Percentiles rank a stretch among this genome's conserved stretches.
Evolutionary conservation across 2,113 vertebrate genomes (phyloP).

Genomic region (Sporophila hypoxantha): DNA sequence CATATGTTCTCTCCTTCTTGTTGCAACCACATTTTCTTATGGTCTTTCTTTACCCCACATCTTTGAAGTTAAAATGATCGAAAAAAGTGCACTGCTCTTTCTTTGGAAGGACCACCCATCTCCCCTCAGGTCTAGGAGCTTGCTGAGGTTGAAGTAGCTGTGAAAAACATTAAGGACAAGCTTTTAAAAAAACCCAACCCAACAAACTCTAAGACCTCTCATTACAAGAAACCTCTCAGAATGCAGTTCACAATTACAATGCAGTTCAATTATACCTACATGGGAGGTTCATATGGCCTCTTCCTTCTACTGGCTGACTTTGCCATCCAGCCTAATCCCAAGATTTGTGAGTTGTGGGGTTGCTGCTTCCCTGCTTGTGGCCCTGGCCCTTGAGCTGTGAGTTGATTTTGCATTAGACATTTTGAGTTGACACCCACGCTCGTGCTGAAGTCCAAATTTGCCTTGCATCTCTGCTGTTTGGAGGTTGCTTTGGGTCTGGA

Average conservation of each 20-base stretch:
- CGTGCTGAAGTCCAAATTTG: conserved; percentile 51
- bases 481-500: not conserved
- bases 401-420: not conserved
- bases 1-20: not conserved
- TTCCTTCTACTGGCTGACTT: not conserved
- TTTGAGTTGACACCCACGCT: not conserved
- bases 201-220: not conserved
- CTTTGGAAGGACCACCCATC: not conserved
- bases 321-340: not conserved
- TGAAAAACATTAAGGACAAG: not conserved
- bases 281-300: not conserved
- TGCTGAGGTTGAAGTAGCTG: not conserved
- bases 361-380: not conserved
- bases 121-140: not conserved
- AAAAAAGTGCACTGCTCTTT: not conserved
- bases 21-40: not conserved
- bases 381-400: conserved; percentile 37
- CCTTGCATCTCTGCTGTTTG: not conserved
- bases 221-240: not conserved
- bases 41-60: not conserved
- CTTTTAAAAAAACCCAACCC: not conserved
- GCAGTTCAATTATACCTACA: not conserved
- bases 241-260: not conserved
- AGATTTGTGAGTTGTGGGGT: not conserved
- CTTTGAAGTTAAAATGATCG: not conserved